Percentiles rank a stretch among this genome's conserved stretches.
Conservation (phyloP, 2,113 vertebrate species). For the Panthera uncia region DNA sequence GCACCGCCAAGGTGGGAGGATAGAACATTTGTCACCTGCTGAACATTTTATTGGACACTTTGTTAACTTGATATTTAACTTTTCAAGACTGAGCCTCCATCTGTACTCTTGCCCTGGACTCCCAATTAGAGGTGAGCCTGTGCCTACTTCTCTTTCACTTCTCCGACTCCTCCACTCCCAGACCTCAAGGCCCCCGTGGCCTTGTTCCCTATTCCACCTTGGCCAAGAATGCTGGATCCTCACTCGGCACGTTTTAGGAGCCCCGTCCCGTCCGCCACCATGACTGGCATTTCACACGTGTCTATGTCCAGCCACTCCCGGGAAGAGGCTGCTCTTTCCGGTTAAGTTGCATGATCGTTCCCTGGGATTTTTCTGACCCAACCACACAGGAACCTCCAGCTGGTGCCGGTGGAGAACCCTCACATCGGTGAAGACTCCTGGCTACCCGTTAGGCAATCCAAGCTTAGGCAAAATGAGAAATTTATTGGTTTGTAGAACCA, state of each 20-base stretch:
- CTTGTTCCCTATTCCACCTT: background rate
- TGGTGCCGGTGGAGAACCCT: background rate
- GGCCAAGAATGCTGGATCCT: background rate
- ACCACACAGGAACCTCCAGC: background rate
- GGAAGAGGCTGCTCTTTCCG: background rate
- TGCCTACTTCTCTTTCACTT: background rate
- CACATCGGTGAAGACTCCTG: background rate
- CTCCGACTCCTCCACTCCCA: background rate
- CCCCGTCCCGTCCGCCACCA: rapidly evolving
- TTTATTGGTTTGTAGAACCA: background rate
- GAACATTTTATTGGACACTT: background rate
- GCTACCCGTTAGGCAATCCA: background rate
- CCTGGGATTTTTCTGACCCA: background rate
- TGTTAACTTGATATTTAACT: background rate
- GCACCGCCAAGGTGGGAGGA: background rate
- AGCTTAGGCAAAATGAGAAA: background rate
- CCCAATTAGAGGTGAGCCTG: background rate
- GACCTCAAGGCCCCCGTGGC: background rate
- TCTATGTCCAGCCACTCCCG: too few relatives aligned
- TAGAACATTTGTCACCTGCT: background rate
- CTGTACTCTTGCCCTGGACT: background rate
- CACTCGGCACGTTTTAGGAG: background rate
- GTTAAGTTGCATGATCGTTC: background rate
- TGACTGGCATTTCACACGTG: background rate
- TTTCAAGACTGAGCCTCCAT: background rate